A percentile compares a stretch with the other conserved stretches of the same genome.
phyloP scores from a whole-genome alignment of 2,888 invertebrate species.

The Agrochola lota region DNA sequence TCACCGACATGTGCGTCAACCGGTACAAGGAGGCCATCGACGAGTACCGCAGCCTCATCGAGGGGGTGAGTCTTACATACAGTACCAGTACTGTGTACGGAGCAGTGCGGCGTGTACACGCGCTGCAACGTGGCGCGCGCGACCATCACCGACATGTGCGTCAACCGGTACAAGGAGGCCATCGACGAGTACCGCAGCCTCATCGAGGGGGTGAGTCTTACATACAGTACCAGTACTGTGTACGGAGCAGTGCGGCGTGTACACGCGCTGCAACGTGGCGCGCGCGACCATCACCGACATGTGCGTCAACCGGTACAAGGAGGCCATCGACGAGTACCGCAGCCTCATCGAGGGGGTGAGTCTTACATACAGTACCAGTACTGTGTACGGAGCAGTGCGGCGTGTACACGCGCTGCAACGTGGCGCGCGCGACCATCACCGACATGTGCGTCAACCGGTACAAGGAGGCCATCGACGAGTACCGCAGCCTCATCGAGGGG shows the following conservation, averaged over 20 bases:
- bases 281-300: constrained; percentile 97
- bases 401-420: constrained; percentile 96
- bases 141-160: constrained; percentile 97
- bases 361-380: no score
- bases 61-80: constrained; percentile 83
- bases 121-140: constrained; percentile 97
- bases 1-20: constrained; percentile 97
- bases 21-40: constrained; percentile 94
- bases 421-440: constrained; percentile 97
- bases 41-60: constrained; percentile 94
- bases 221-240: constrained; percentile 90
- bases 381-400: constrained; percentile 97
- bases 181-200: constrained; percentile 96
- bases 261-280: constrained; percentile 97
- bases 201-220: constrained; percentile 88
- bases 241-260: constrained; percentile 96
- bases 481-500: no score
- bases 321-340: constrained; percentile 96
- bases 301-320: constrained; percentile 94
- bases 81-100: constrained; percentile 92
- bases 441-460: constrained; percentile 96
- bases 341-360: constrained; percentile 92
- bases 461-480: constrained; percentile 87
- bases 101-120: constrained; percentile 96
- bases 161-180: constrained; percentile 93